Conservation (phyloP, 2,888 invertebrate species). For the Calameuta filiformis region DNA sequence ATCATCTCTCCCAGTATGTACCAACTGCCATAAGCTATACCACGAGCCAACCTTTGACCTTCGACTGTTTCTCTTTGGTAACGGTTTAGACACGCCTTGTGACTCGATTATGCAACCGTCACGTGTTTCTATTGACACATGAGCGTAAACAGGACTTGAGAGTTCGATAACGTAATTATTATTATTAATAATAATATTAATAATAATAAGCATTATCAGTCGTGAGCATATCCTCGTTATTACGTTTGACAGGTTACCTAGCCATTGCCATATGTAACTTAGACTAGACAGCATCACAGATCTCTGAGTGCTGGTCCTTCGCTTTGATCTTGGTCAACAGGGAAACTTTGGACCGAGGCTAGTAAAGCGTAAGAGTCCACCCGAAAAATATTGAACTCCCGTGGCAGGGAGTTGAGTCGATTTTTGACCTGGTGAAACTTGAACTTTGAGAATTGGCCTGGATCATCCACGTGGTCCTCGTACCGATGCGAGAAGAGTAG, state of each 20-base stretch:
- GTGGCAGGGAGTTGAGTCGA: background rate
- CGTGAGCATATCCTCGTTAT: conserved; percentile 43
- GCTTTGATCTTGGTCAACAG: conserved; percentile 64
- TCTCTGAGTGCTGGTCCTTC: conserved; percentile 42
- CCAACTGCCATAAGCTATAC: background rate
- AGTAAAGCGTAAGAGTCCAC: background rate
- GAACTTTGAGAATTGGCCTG: background rate
- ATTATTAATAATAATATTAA: background rate
- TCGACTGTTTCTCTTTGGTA: background rate
- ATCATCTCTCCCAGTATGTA: background rate
- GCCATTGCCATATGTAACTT: background rate
- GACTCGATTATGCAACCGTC: background rate
- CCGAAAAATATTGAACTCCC: background rate
- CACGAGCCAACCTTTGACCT: background rate
- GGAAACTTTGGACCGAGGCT: conserved; percentile 53
- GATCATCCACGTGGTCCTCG: background rate
- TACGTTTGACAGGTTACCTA: conserved; percentile 42
- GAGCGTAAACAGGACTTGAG: background rate
- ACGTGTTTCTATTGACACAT: background rate
- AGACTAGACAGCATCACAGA: conserved; percentile 38
- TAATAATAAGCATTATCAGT: background rate
- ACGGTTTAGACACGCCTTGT: background rate
- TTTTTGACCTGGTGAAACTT: background rate
- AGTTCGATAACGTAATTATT: background rate
- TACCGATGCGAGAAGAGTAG: background rate